Evolutionary conservation across 1,140 invertebrate species (phyloP).

Genomic region (Tetramorium parvispinum): DNA sequence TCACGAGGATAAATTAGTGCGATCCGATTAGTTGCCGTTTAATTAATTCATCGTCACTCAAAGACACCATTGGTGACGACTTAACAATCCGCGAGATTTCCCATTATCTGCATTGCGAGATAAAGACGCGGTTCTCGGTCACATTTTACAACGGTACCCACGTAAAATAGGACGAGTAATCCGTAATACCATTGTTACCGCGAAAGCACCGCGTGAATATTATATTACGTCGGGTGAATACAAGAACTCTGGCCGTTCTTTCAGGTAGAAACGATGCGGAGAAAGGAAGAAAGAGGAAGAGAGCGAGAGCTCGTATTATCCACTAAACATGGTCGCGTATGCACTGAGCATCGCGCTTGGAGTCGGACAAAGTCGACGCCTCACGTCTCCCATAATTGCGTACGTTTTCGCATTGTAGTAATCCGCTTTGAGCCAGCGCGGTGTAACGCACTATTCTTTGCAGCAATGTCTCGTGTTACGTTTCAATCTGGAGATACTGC

Average conservation of each 20-base stretch:
- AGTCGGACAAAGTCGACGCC: constrained; percentile 27
- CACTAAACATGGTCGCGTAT: constrained; percentile 33
- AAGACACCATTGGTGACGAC: constrained; percentile 7
- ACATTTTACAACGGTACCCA: not conserved
- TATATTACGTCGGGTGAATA: constrained; percentile 52
- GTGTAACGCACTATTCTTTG: constrained; percentile 23
- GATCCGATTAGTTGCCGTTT: constrained; percentile 23
- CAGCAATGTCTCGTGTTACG: not conserved
- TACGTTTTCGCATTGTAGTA: constrained; percentile 41
- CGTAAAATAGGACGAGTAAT: constrained; percentile 44
- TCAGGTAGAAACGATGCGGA: not conserved
- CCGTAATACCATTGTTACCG: constrained; percentile 39
- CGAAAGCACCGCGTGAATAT: constrained; percentile 46
- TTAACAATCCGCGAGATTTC: constrained; percentile 42
- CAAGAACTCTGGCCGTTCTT: constrained; percentile 54
- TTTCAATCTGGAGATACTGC: constrained; percentile 15
- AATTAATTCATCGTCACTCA: constrained; percentile 29
- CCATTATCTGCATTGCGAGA: constrained; percentile 13
- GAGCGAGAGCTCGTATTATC: constrained; percentile 14
- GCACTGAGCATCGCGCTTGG: constrained; percentile 13
- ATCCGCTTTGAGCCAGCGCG: constrained; percentile 36
- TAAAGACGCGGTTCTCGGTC: constrained; percentile 29
- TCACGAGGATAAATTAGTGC: not conserved
- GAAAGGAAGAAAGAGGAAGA: not conserved
- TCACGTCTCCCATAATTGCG: constrained; percentile 38